phyloP scores from a whole-genome alignment of 2,797 vertebrate genomes.

The Pristis pectinata region DNA sequence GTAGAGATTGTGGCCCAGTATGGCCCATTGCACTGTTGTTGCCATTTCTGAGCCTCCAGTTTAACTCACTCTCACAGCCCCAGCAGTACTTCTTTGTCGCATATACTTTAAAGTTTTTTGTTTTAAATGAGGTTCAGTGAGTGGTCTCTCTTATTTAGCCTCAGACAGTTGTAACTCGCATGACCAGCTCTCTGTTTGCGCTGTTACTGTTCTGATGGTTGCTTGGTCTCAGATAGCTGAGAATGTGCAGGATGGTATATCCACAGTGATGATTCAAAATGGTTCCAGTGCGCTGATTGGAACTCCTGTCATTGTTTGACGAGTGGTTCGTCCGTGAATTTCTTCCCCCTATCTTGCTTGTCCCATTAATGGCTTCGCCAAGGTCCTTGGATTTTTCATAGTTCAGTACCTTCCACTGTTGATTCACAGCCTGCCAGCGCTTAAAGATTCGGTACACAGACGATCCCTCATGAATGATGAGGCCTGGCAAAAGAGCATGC shows the following conservation, averaged over 20 bases:
- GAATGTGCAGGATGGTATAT: slow-evolving; percentile 87
- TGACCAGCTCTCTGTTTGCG: slow-evolving; percentile 82
- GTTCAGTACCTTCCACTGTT: slow-evolving; percentile 92
- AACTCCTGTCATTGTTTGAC: slow-evolving; percentile 59
- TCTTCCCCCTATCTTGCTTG: slow-evolving; percentile 66
- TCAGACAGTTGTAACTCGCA: slow-evolving; percentile 92
- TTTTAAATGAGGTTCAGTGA: not conserved
- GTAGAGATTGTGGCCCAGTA: not conserved
- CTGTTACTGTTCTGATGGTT: slow-evolving; percentile 70
- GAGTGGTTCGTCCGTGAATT: slow-evolving; percentile 69
- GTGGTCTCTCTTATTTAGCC: slow-evolving; percentile 41
- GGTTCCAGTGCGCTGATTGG: slow-evolving; percentile 80
- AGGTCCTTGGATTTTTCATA: slow-evolving; percentile 87
- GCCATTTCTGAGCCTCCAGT: slow-evolving; percentile 38
- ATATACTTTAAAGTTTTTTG: not conserved
- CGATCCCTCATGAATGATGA: slow-evolving; percentile 87
- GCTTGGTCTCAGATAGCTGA: slow-evolving; percentile 80
- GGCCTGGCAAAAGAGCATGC: slow-evolving; percentile 56
- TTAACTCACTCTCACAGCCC: not conserved
- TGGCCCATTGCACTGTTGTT: slow-evolving; percentile 41
- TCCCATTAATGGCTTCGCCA: slow-evolving; percentile 74
- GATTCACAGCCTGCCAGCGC: slow-evolving; percentile 89
- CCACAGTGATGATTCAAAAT: slow-evolving; percentile 92
- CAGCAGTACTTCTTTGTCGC: not conserved
- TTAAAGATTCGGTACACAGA: slow-evolving; percentile 90